phyloP scores from a whole-genome alignment of 2,113 vertebrate species.

The Pomatostomus ruficeps region DNA sequence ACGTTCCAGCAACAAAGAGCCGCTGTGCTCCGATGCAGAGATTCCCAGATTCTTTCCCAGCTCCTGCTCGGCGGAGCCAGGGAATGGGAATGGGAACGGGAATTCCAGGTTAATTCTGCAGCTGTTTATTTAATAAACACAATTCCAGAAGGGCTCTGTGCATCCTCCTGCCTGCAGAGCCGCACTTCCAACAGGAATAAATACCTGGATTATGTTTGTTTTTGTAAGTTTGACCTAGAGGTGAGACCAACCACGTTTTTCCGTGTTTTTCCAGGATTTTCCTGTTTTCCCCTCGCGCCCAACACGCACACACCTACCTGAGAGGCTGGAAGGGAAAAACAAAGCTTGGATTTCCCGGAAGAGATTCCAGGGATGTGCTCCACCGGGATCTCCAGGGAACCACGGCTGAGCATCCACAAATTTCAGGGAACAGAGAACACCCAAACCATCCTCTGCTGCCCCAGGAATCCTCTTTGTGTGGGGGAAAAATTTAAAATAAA shows the following conservation, averaged over 20 bases:
- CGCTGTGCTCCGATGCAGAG: neutral
- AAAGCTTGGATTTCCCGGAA: neutral
- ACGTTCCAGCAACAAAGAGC: conserved; percentile 49
- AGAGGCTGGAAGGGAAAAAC: neutral
- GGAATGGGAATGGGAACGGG: neutral
- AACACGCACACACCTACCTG: neutral
- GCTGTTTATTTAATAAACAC: neutral
- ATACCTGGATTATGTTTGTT: fast-evolving
- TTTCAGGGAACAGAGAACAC: neutral
- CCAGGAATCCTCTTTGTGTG: neutral
- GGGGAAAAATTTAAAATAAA: neutral
- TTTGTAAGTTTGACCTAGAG: neutral
- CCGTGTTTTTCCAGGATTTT: neutral
- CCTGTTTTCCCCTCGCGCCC: neutral
- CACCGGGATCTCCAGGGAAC: fast-evolving
- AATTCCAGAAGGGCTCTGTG: neutral
- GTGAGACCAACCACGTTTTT: neutral
- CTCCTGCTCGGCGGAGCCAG: neutral
- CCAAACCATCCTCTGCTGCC: neutral
- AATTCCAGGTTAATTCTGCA: neutral
- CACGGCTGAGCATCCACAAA: neutral
- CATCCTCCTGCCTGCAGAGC: neutral
- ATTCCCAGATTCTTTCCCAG: neutral
- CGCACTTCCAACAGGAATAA: fast-evolving
- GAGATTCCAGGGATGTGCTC: neutral